Conservation (phyloP, 2,797 vertebrate species). For the Sebastes baramenuke region DNA sequence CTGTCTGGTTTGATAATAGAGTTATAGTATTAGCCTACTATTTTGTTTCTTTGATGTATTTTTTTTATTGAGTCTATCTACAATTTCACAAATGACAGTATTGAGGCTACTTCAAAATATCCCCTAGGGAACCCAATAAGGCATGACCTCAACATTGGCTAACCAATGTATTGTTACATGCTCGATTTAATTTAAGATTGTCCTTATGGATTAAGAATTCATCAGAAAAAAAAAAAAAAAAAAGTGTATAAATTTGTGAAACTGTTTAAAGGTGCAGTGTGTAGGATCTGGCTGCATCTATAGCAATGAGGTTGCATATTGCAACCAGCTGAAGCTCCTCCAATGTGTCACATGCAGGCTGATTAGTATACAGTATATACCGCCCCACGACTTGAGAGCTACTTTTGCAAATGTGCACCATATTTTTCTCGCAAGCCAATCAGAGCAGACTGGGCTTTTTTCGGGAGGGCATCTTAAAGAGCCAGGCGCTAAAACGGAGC, state of each 20-base stretch:
- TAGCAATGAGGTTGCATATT: no score
- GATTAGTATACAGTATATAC: no score
- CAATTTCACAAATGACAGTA: not conserved
- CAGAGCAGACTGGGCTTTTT: no score
- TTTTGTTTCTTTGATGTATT: not conserved
- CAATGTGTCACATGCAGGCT: no score
- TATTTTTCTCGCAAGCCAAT: no score
- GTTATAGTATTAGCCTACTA: not conserved
- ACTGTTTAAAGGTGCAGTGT: not conserved
- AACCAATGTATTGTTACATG: not conserved
- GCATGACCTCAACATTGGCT: not conserved
- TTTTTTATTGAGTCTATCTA: not conserved
- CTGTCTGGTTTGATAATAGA: not conserved
- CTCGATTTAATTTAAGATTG: not conserved
- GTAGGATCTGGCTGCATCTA: no score
- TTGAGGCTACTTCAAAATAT: not conserved
- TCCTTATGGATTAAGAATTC: not conserved
- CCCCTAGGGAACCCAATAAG: not conserved
- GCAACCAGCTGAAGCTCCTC: no score
- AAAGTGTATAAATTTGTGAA: not conserved
- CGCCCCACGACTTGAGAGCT: no score
- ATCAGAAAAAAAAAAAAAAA: not conserved
- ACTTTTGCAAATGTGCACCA: no score
- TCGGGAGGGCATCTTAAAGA: fast-evolving
- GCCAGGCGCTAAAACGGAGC: no score